Conservation (phyloP, 64 coral and sea anemone species). For the Pocillopora damicornis region DNA sequence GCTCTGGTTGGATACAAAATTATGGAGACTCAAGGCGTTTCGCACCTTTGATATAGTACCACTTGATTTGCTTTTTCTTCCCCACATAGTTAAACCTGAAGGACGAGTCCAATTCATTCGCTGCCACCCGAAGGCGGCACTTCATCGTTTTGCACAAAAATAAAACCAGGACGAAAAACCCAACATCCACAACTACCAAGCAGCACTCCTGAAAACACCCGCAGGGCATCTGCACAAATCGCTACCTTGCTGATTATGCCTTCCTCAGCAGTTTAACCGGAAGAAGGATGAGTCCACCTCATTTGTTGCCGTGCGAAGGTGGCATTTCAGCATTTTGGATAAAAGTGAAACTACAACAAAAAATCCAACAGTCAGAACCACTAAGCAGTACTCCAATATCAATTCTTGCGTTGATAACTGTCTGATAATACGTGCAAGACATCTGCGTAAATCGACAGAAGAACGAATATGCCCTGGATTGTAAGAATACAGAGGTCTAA, state of each 20-base stretch:
- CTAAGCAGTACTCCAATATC: conserved; percentile 18
- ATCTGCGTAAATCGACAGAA: neutral
- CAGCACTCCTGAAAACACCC: neutral
- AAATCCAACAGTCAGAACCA: neutral
- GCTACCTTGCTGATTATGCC: neutral
- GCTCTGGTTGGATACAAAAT: too few relatives aligned
- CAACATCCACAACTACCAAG: neutral
- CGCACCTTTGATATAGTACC: too few relatives aligned
- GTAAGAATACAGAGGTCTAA: too few relatives aligned
- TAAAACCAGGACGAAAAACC: neutral
- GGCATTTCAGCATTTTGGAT: neutral
- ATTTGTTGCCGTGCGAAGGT: neutral
- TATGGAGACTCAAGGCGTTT: too few relatives aligned
- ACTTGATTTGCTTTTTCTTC: too few relatives aligned
- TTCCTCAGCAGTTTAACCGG: too few relatives aligned
- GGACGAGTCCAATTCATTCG: too few relatives aligned
- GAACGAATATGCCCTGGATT: neutral
- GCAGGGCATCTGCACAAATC: neutral
- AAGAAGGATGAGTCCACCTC: too few relatives aligned
- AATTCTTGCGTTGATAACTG: neutral
- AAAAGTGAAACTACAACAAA: neutral
- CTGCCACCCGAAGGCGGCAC: neutral
- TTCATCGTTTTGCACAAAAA: neutral
- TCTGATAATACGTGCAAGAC: neutral
- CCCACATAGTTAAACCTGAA: too few relatives aligned